These are phyloP conservation scores for Hippocampus barbouri DNA, from an alignment of 2,113 vertebrate genomes.

Conservation along the genomic window DNA sequence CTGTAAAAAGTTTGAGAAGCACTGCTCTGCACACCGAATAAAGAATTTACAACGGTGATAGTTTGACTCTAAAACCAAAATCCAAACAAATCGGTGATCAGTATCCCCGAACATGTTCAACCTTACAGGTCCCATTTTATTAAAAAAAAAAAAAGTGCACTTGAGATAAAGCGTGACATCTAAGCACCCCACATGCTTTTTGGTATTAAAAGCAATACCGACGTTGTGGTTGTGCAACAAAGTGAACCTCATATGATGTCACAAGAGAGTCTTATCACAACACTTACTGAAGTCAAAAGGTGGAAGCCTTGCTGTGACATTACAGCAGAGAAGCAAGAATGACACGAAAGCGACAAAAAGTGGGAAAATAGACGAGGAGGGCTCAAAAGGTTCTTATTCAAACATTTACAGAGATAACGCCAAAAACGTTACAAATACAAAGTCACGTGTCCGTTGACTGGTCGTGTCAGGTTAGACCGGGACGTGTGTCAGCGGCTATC, in stretches of 20 bases:
- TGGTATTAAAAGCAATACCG: slow-evolving; percentile 13
- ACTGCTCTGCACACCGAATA: too few species aligned
- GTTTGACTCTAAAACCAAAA: too few species aligned
- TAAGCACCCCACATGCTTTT: too few species aligned
- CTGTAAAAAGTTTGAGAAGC: too few species aligned
- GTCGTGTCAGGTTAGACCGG: slow-evolving; percentile 23
- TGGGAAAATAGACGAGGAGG: background rate
- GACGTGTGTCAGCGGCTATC: background rate
- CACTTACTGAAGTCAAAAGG: background rate
- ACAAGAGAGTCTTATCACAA: background rate
- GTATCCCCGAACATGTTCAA: too few species aligned
- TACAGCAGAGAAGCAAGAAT: background rate
- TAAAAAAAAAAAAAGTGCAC: too few species aligned
- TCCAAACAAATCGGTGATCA: too few species aligned
- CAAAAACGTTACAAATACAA: background rate
- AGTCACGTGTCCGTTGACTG: slow-evolving; percentile 17
- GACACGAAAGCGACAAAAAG: background rate
- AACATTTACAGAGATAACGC: background rate
- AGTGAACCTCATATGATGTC: slow-evolving; percentile 8
- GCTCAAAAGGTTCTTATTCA: too few species aligned
- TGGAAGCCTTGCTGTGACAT: background rate
- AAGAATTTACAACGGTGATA: too few species aligned
- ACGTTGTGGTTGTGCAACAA: slow-evolving; percentile 6
- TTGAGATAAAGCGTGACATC: too few species aligned
- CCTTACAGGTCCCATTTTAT: too few species aligned